These are phyloP conservation scores for Oxytorus armatus DNA, from an alignment of 2,888 invertebrate species.

Conservation along the genomic window DNA sequence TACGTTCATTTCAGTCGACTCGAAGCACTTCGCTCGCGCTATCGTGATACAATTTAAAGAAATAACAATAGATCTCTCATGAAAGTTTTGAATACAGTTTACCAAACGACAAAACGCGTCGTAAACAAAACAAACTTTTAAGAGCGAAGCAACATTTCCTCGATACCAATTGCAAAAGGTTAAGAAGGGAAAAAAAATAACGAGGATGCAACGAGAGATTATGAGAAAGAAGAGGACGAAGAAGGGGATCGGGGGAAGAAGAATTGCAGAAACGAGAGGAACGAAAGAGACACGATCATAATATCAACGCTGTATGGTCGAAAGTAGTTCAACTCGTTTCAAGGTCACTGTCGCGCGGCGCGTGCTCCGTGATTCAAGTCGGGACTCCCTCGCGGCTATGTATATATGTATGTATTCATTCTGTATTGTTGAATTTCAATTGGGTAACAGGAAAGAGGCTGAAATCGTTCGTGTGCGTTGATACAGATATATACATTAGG, in stretches of 20 bases:
- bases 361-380: constrained; percentile 50
- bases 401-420: constrained; percentile 3
- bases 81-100: background rate
- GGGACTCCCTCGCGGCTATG: constrained; percentile 8
- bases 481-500: too few species aligned
- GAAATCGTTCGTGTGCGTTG: too few species aligned
- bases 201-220: background rate
- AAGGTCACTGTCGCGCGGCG: constrained; percentile 71
- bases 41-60: constrained; percentile 5
- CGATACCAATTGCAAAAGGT: background rate
- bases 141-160: background rate
- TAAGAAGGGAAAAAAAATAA: background rate
- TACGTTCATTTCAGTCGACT: constrained; percentile 50
- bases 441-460: too few species aligned
- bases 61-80: background rate
- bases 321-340: constrained; percentile 67
- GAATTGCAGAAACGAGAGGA: constrained; percentile 13
- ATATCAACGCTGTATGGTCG: constrained; percentile 37
- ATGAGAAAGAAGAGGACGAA: background rate
- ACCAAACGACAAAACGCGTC: background rate
- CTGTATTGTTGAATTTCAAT: background rate
- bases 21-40: constrained; percentile 33
- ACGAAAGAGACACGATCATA: constrained; percentile 35
- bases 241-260: background rate
- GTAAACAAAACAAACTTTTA: background rate